Percentiles rank a stretch among this genome's conserved stretches.
phyloP scores from a whole-genome alignment of 2,797 vertebrate genomes.

The Vireo griseus region DNA sequence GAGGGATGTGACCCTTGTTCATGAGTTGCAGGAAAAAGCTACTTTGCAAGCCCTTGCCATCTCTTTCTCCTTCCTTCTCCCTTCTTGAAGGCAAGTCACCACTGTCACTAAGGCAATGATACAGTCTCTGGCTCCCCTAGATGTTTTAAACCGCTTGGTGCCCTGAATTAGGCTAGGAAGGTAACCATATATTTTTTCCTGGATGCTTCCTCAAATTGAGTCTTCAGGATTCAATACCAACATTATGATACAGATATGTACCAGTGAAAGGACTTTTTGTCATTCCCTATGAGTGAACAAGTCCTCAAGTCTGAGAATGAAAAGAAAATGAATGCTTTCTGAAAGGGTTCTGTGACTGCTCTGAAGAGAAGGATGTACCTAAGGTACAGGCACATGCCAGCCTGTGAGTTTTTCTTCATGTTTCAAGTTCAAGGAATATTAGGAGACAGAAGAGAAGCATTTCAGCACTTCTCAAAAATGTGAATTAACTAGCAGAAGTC shows the following conservation, averaged over 20 bases:
- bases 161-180: neutral
- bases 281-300: neutral
- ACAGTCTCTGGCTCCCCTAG: neutral
- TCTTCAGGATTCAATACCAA: neutral
- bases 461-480: neutral
- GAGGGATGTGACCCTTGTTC: neutral
- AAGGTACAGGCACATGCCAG: accelerated
- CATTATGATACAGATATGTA: neutral
- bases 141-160: neutral
- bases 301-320: neutral
- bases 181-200: neutral
- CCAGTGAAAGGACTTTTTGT: neutral
- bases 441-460: neutral
- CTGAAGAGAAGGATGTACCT: neutral
- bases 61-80: neutral
- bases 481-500: neutral
- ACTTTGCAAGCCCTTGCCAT: neutral
- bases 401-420: neutral
- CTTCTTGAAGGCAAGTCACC: neutral
- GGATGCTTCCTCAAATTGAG: neutral
- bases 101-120: neutral
- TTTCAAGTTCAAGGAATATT: neutral
- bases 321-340: neutral
- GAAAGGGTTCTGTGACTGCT: neutral
- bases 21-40: neutral